Base-by-base conservation (phyloP, 92 coral and sea anemone genomes). In the Muricea muricata region DNA sequence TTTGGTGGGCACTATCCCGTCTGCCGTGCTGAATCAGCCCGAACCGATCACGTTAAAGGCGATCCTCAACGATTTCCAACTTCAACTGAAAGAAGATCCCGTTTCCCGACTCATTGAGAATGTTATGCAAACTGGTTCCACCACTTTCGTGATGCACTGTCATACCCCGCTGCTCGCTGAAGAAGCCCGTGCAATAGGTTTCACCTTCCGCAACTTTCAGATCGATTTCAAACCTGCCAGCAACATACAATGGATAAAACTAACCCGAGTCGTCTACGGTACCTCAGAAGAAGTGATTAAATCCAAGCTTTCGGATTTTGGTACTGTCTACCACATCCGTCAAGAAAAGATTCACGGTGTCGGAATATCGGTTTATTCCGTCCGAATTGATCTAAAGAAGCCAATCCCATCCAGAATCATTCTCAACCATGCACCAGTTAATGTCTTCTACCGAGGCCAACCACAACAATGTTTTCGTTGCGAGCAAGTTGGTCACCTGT, bases 101-200 rank as follows among this genome's bases (percentile, higher is more conserved):
- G n/a, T n/a, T n/a, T n/a, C n/a, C n/a, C n/a, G n/a, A n/a, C n/a
- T n/a, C n/a, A n/a, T n/a, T n/a, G n/a, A n/a, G n/a, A n/a, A n/a
- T n/a, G n/a, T n/a, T n/a, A n/a, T n/a, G n/a, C n/a, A n/a, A n/a
- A n/a, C n/a, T n/a, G n/a, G n/a, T n/a, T n/a, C n/a, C n/a, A n/a
- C n/a, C n/a, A n/a, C 57, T 14, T 75, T 72, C 18, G 14, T 69
- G 0, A 15, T 26, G 1, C n/a, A 1, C 0, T 33, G 72, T 0
- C 92, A 79, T 0, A 65, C 54, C 0, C 31, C 79, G 41, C 78
- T 78, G 26, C 29, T 24, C 12, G 85, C 73, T 20, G 9, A 85
- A 0, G 55, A 84, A 0, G 12, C 32, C 11, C 40, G 67, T 0
- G 55, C 40, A 0, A 84, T 68, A 20, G 72, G 28, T 24, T 42